phyloP scores from a whole-genome alignment of 1,140 invertebrate genomes.

The Potamilus streckersoni region DNA sequence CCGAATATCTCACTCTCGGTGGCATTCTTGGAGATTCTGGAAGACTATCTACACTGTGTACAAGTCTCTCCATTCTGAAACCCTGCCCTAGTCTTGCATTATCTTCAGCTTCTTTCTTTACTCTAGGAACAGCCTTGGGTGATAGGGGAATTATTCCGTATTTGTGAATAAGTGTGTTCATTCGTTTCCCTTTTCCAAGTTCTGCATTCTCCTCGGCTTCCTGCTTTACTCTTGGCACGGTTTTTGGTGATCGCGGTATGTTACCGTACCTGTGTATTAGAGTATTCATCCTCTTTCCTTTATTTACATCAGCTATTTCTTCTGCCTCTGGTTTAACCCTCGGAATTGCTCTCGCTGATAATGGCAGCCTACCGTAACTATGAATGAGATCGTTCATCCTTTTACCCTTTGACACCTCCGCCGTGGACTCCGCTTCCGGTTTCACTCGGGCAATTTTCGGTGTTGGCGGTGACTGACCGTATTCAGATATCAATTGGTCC shows the following conservation, averaged over 20 bases:
- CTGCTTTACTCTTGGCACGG: slow-evolving; percentile 52
- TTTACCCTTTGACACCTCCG: slow-evolving; percentile 22
- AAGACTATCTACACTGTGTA: slow-evolving; percentile 35
- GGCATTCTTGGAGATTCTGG: slow-evolving; percentile 16
- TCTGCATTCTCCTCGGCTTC: slow-evolving; percentile 54
- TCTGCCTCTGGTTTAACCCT: slow-evolving; percentile 54
- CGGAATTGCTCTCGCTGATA: slow-evolving; percentile 29
- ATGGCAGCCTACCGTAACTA: slow-evolving; percentile 39
- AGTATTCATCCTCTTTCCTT: slow-evolving; percentile 46
- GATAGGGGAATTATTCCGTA: slow-evolving; percentile 50
- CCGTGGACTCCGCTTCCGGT: slow-evolving; percentile 41
- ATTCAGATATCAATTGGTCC: slow-evolving; percentile 38
- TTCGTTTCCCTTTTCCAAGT: slow-evolving; percentile 49
- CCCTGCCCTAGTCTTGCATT: slow-evolving; percentile 54
- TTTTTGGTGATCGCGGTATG: slow-evolving; percentile 39
- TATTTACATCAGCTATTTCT: slow-evolving; percentile 48
- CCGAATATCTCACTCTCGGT: slow-evolving; percentile 13
- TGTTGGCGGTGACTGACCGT: slow-evolving; percentile 31
- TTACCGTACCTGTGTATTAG: slow-evolving; percentile 51
- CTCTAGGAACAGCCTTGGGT: slow-evolving; percentile 49
- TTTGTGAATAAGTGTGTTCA: slow-evolving; percentile 48
- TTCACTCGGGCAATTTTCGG: slow-evolving; percentile 37
- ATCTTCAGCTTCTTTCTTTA: slow-evolving; percentile 57
- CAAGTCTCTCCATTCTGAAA: slow-evolving; percentile 47
- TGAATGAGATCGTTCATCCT: slow-evolving; percentile 42